Evolutionary conservation across 2,888 invertebrate genomes (phyloP).

Genomic region (Ischnura elegans): DNA sequence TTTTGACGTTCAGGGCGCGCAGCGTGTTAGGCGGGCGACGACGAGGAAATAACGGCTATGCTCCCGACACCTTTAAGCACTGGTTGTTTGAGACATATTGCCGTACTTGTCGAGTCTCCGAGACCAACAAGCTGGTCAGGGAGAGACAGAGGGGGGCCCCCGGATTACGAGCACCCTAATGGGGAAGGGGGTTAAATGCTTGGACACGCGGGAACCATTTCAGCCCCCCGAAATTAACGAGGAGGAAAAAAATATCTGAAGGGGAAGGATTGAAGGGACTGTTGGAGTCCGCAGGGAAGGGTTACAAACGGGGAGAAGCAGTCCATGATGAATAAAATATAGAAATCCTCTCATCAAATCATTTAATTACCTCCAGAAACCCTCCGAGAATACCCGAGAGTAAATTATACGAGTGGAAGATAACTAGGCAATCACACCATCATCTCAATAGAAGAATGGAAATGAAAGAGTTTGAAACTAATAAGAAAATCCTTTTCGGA

Average conservation of each 20-base stretch:
- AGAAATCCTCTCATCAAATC: too few relatives aligned
- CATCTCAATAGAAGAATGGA: too few relatives aligned
- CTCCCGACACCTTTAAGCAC: not conserved
- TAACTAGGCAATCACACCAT: too few relatives aligned
- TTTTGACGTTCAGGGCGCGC: not conserved
- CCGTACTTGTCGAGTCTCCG: not conserved
- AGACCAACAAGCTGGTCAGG: not conserved
- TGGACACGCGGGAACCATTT: not conserved
- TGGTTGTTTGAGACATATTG: constrained; percentile 15
- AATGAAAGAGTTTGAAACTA: too few relatives aligned
- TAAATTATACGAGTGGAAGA: too few relatives aligned
- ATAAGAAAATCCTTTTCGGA: too few relatives aligned
- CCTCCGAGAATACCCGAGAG: too few relatives aligned
- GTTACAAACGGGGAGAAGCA: too few relatives aligned
- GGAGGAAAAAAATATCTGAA: not conserved
- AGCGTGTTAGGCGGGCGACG: not conserved
- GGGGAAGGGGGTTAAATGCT: not conserved
- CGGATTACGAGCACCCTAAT: not conserved
- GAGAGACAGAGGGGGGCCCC: not conserved
- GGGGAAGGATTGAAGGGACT: too few relatives aligned
- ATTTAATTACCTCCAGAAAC: too few relatives aligned
- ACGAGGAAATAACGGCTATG: not conserved
- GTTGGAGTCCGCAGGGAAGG: too few relatives aligned
- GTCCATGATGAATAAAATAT: too few relatives aligned
- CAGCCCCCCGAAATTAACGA: not conserved